Evolutionary conservation across 2,888 invertebrate genomes (phyloP).

Genomic region (Drosophila mulleri): DNA sequence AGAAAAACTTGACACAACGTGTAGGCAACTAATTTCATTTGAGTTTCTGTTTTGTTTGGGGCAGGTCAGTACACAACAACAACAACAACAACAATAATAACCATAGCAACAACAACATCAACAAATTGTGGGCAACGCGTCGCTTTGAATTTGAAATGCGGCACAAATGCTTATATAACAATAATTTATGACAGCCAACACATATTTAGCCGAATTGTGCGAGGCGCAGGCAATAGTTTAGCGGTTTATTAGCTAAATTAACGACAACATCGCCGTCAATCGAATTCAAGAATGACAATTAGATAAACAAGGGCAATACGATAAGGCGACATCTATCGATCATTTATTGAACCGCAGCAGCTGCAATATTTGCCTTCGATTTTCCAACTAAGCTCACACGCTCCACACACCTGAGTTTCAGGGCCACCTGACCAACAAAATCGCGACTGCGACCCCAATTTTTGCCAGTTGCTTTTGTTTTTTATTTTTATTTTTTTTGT

Average conservation of each 20-base stretch:
- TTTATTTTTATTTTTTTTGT: not conserved
- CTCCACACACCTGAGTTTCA: constrained; percentile 29
- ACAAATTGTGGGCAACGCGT: constrained; percentile 26
- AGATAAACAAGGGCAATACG: not conserved
- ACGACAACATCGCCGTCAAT: constrained; percentile 7
- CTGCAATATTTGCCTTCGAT: not conserved
- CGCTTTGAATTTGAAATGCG: constrained; percentile 21
- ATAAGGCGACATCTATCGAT: constrained; percentile 11
- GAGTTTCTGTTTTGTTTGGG: constrained; percentile 64
- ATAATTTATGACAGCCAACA: constrained; percentile 56
- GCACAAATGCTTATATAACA: constrained; percentile 58
- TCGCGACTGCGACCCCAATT: constrained; percentile 60
- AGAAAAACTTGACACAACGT: constrained; percentile 34
- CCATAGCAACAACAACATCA: constrained; percentile 20
- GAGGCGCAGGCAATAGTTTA: constrained; percentile 14
- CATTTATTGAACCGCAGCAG: not conserved
- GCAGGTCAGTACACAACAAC: constrained; percentile 58
- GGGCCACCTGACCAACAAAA: constrained; percentile 44
- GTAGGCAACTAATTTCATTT: constrained; percentile 47
- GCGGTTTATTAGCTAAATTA: constrained; percentile 17
- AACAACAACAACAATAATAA: constrained; percentile 16
- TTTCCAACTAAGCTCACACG: constrained; percentile 22
- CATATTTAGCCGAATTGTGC: constrained; percentile 44
- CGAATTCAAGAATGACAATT: constrained; percentile 5
- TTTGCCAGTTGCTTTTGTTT: not conserved